These are phyloP conservation scores for Acholoe squamosa DNA, from an alignment of 2,888 invertebrate genomes.

Conservation along the genomic window DNA sequence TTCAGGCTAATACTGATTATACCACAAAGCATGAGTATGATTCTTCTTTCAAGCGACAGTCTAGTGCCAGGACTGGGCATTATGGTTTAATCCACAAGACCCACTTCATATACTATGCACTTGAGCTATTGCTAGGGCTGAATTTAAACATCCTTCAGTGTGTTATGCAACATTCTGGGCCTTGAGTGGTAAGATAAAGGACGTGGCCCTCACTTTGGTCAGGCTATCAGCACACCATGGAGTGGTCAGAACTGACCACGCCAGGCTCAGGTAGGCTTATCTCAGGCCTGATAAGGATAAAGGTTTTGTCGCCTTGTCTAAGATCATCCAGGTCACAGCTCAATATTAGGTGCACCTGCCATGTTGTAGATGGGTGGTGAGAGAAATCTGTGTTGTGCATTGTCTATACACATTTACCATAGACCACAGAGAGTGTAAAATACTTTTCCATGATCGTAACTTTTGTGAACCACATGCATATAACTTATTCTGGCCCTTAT, in stretches of 20 bases:
- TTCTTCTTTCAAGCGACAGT: too few relatives aligned
- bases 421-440: too few relatives aligned
- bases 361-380: not conserved
- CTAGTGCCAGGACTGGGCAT: not conserved
- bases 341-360: conserved; percentile 20
- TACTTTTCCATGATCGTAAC: too few relatives aligned
- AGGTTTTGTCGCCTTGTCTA: conserved; percentile 41
- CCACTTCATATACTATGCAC: not conserved
- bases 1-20: too few relatives aligned
- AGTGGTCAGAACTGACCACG: conserved; percentile 27
- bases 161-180: conserved; percentile 46
- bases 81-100: too few relatives aligned
- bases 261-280: conserved; percentile 38
- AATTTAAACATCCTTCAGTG: conserved; percentile 43
- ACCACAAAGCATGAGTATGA: too few relatives aligned
- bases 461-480: too few relatives aligned
- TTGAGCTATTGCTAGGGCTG: conserved; percentile 38
- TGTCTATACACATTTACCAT: too few relatives aligned
- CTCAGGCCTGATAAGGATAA: conserved; percentile 46
- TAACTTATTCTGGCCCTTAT: too few relatives aligned
- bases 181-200: conserved; percentile 54
- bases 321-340: conserved; percentile 6
- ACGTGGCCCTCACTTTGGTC: not conserved
- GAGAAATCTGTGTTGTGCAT: not conserved
- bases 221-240: conserved; percentile 18